These are phyloP conservation scores for Cydia amplana DNA, from an alignment of 1,140 invertebrate genomes.

Conservation along the genomic window DNA sequence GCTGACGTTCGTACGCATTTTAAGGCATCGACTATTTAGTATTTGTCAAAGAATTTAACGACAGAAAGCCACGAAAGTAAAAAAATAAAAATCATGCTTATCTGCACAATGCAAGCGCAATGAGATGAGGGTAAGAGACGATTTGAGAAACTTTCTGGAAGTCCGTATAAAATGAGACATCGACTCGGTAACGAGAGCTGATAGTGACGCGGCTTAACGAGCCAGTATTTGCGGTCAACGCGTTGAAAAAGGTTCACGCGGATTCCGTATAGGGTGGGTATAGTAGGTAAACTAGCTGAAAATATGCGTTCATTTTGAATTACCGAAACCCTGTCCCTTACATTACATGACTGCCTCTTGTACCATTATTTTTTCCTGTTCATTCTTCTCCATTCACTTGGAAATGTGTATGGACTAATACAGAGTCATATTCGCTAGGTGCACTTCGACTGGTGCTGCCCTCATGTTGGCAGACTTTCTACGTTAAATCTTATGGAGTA, in stretches of 20 bases:
- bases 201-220: constrained; percentile 18
- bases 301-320: neutral
- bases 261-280: neutral
- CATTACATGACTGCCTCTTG: no score
- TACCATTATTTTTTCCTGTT: no score
- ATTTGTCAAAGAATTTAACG: no score
- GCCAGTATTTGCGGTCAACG: neutral
- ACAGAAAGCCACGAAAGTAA: no score
- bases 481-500: no score
- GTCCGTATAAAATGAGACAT: neutral
- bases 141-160: neutral
- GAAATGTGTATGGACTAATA: no score
- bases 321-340: neutral
- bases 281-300: neutral
- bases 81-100: neutral
- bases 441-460: no score
- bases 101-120: neutral
- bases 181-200: constrained; percentile 3
- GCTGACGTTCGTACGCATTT: neutral
- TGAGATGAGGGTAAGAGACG: neutral
- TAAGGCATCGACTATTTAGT: no score
- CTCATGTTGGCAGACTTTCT: no score
- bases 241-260: neutral
- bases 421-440: no score
- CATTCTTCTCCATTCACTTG: no score